phyloP scores from a whole-genome alignment of 1,140 invertebrate genomes.

The Pentalonia nigronervosa region DNA sequence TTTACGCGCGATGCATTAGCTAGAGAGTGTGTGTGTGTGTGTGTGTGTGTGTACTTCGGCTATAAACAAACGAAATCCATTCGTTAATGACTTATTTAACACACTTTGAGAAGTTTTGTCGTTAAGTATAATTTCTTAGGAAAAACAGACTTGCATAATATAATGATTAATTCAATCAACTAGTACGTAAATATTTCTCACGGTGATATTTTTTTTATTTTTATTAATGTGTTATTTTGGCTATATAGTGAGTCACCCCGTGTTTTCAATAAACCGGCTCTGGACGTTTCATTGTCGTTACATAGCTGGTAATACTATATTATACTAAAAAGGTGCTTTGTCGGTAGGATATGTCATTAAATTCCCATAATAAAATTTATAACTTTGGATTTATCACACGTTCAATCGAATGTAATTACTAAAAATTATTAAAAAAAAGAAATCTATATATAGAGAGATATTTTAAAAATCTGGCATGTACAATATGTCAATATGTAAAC shows the following conservation, averaged over 20 bases:
- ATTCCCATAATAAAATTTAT: neutral
- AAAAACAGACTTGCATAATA: neutral
- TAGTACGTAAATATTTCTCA: conserved; percentile 13
- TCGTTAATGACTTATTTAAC: conserved; percentile 33
- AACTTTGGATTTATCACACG: neutral
- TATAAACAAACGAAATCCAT: conserved; percentile 30
- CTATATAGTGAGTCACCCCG: neutral
- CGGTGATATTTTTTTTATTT: conserved; percentile 23
- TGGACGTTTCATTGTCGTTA: neutral
- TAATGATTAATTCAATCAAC: conserved; percentile 11
- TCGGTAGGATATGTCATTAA: neutral
- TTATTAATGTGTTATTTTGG: conserved; percentile 6
- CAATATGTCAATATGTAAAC: neutral
- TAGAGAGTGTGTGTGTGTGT: too few relatives aligned
- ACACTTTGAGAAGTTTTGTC: neutral
- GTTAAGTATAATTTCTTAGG: neutral
- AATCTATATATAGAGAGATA: neutral
- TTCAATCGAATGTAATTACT: neutral
- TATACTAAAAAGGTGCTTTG: neutral
- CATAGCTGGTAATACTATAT: neutral
- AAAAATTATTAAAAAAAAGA: neutral
- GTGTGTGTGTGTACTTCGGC: neutral
- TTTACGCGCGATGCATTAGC: neutral
- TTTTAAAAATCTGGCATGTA: neutral
- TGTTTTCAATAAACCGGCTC: conserved; percentile 37